A percentile compares a stretch with the other conserved stretches of the same genome.
phyloP scores from a whole-genome alignment of 2,113 vertebrate genomes.

The Callochromis pleurospilus region DNA sequence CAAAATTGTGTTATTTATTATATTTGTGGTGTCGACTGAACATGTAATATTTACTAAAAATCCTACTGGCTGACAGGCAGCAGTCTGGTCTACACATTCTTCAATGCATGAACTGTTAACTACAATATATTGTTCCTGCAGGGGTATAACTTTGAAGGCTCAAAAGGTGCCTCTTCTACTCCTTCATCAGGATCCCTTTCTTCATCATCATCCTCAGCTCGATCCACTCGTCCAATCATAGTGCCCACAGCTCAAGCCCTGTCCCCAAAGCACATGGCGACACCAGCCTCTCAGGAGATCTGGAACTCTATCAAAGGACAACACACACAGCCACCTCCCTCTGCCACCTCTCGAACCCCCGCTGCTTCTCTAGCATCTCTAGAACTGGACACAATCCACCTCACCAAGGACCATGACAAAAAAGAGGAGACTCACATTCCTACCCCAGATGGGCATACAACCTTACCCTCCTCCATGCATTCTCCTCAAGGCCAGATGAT shows the following conservation, averaged over 20 bases:
- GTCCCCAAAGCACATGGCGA: constrained; percentile 50
- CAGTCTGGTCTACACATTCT: background rate
- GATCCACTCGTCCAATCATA: constrained; percentile 77
- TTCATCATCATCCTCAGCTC: constrained; percentile 63
- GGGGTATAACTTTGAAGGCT: constrained; percentile 79
- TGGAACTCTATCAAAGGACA: constrained; percentile 39
- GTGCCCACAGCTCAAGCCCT: constrained; percentile 82
- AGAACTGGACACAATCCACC: constrained; percentile 61
- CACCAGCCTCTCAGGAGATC: constrained; percentile 34
- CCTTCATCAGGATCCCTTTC: constrained; percentile 33
- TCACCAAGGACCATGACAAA: constrained; percentile 66
- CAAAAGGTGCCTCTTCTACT: constrained; percentile 34
- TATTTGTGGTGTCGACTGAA: background rate
- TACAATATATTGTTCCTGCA: constrained; percentile 32
- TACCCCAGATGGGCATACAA: background rate
- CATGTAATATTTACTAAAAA: background rate
- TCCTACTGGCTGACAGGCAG: background rate
- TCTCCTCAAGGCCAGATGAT: constrained; percentile 31
- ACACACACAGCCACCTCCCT: background rate
- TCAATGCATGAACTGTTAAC: background rate
- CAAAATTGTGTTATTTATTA: background rate
- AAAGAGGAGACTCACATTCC: constrained; percentile 31
- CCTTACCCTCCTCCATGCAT: constrained; percentile 7
- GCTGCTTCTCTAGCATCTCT: constrained; percentile 36
- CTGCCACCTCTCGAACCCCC: background rate